These are phyloP conservation scores for Ypsolopha sequella DNA, from an alignment of 2,888 invertebrate species.

Conservation along the genomic window DNA sequence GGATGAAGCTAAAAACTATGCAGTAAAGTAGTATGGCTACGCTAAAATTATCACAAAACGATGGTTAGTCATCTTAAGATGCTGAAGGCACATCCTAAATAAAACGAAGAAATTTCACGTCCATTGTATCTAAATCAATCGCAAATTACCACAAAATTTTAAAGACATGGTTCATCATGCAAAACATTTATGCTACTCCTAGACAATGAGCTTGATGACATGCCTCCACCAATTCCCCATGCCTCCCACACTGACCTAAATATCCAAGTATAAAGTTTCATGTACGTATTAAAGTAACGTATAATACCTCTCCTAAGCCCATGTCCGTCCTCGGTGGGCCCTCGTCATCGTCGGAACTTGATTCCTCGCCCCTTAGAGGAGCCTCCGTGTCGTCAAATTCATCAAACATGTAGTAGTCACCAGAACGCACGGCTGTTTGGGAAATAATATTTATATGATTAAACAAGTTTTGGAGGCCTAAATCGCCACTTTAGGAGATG, in stretches of 20 bases:
- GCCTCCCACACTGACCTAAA: constrained; percentile 12
- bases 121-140: background rate
- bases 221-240: constrained; percentile 11
- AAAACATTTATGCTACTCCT: background rate
- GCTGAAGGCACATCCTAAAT: constrained; percentile 4
- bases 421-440: constrained; percentile 91
- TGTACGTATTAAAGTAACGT: background rate
- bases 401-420: constrained; percentile 99
- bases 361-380: constrained; percentile 72
- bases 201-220: background rate
- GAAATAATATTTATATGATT: constrained; percentile 7
- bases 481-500: too few species aligned
- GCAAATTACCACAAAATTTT: background rate
- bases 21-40: constrained; percentile 13
- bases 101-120: background rate
- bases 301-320: constrained; percentile 66
- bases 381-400: constrained; percentile 88
- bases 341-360: constrained; percentile 68
- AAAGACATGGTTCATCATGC: background rate
- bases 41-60: constrained; percentile 23
- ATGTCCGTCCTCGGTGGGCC: constrained; percentile 45
- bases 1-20: constrained; percentile 23
- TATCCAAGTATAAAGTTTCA: constrained; percentile 12
- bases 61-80: constrained; percentile 33
- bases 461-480: background rate